Evolutionary conservation across 2,888 invertebrate genomes (phyloP).

Genomic region (Campopleginae sp.): DNA sequence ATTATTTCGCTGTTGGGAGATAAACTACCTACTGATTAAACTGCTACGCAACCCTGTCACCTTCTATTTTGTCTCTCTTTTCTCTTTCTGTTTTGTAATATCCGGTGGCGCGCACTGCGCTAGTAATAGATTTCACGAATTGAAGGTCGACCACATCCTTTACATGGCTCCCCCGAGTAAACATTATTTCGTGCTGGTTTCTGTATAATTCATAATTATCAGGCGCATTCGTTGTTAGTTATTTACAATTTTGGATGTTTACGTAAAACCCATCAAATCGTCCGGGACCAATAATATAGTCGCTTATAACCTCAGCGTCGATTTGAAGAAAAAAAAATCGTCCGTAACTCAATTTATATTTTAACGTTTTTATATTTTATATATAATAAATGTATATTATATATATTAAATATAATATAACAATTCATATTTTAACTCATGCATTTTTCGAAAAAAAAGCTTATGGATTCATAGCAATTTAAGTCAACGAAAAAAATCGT

Average conservation of each 20-base stretch:
- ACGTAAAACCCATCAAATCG: too few relatives aligned
- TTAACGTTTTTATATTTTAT: too few relatives aligned
- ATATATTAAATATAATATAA: too few relatives aligned
- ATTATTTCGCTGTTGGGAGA: slow-evolving; percentile 73
- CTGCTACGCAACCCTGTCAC: not conserved
- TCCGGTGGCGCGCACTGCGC: slow-evolving; percentile 5
- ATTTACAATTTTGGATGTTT: too few relatives aligned
- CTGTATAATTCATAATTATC: not conserved
- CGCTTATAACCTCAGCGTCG: too few relatives aligned
- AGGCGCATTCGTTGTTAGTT: too few relatives aligned
- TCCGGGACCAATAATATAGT: too few relatives aligned
- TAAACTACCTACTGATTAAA: slow-evolving; percentile 63
- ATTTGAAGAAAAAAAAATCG: not conserved
- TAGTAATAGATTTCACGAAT: slow-evolving; percentile 13
- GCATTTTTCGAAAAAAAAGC: not conserved
- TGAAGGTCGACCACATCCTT: not conserved
- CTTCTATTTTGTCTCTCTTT: not conserved
- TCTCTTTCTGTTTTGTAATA: slow-evolving; percentile 16
- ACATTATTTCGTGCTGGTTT: not conserved
- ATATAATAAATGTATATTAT: too few relatives aligned
- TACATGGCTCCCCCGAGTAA: not conserved
- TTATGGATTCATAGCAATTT: not conserved
- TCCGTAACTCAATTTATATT: not conserved
- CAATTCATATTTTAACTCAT: too few relatives aligned
- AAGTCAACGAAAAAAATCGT: too few relatives aligned